Conservation (phyloP, 2,797 vertebrate genomes). For the Telmatherina bonti region DNA sequence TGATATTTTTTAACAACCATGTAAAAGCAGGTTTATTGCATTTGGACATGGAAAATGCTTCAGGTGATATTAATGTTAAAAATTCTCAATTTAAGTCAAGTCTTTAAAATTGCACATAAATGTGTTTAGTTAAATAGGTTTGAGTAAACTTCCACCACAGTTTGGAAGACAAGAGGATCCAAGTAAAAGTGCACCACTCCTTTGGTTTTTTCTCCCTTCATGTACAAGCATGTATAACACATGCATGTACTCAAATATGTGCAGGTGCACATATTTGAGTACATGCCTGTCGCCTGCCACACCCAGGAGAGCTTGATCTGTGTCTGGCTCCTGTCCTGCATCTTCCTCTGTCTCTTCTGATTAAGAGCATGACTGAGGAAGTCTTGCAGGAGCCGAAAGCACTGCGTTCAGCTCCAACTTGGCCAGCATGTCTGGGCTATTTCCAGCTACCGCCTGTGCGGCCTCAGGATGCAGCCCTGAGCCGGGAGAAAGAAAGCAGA, state of each 20-base stretch:
- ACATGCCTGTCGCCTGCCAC: slow-evolving; percentile 27
- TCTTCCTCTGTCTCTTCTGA: slow-evolving; percentile 65
- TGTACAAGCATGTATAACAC: neutral
- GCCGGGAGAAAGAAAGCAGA: slow-evolving; percentile 61
- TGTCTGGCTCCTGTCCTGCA: slow-evolving; percentile 58
- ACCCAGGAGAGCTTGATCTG: slow-evolving; percentile 53
- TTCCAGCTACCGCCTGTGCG: slow-evolving; percentile 58
- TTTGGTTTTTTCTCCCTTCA: neutral
- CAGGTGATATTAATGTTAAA: too few relatives aligned
- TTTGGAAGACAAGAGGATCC: neutral
- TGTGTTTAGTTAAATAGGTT: neutral
- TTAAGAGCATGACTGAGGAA: slow-evolving; percentile 62
- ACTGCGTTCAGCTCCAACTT: slow-evolving; percentile 40
- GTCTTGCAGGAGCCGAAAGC: slow-evolving; percentile 52
- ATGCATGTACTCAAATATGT: slow-evolving; percentile 8
- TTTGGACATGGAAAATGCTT: too few relatives aligned
- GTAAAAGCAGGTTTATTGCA: too few relatives aligned
- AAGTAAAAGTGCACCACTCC: slow-evolving; percentile 4
- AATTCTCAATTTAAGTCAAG: neutral
- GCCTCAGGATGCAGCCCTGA: slow-evolving; percentile 57
- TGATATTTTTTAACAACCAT: too few relatives aligned
- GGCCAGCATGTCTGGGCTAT: slow-evolving; percentile 70
- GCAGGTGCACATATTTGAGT: slow-evolving; percentile 9
- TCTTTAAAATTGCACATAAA: neutral
- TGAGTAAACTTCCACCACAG: neutral